Evolutionary conservation across 1,140 invertebrate species (phyloP).

Genomic region (Drosophila simulans): DNA sequence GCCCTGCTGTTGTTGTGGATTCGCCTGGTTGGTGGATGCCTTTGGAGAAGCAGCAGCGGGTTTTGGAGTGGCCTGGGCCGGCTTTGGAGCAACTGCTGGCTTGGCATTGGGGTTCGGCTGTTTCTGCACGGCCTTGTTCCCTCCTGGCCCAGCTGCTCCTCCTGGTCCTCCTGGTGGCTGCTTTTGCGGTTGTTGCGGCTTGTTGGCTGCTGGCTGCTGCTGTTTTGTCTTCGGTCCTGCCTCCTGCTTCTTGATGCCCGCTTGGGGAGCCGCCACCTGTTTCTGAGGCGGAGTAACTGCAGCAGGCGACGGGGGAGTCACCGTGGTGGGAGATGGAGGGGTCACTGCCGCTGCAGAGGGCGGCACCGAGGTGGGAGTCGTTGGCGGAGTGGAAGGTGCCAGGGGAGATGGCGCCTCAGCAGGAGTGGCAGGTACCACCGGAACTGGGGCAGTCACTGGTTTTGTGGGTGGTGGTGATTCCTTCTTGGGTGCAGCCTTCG

Average conservation of each 20-base stretch:
- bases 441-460: conserved; percentile 14
- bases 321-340: conserved; percentile 23
- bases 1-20: conserved; percentile 32
- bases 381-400: conserved; percentile 14
- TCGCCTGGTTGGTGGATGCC: conserved; percentile 14
- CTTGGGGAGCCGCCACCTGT: conserved; percentile 14
- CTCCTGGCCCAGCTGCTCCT: conserved; percentile 3
- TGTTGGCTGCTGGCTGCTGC: conserved; percentile 26
- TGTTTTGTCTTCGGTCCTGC: conserved; percentile 45
- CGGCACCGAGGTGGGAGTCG: conserved; percentile 25
- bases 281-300: conserved; percentile 18
- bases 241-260: conserved; percentile 49
- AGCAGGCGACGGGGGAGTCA: conserved; percentile 11
- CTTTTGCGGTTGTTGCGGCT: conserved; percentile 39
- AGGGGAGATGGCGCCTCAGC: conserved; percentile 1
- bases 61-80: conserved; percentile 20
- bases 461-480: conserved; percentile 1
- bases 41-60: conserved; percentile 25
- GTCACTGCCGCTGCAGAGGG: conserved; percentile 27
- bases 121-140: conserved; percentile 34
- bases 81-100: conserved; percentile 39
- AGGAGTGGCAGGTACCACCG: conserved; percentile 4
- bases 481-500: background rate
- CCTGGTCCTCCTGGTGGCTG: conserved; percentile 12
- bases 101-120: conserved; percentile 42